Conservation (phyloP, 2,113 vertebrate genomes). For the Entomyzon cyanotis region DNA sequence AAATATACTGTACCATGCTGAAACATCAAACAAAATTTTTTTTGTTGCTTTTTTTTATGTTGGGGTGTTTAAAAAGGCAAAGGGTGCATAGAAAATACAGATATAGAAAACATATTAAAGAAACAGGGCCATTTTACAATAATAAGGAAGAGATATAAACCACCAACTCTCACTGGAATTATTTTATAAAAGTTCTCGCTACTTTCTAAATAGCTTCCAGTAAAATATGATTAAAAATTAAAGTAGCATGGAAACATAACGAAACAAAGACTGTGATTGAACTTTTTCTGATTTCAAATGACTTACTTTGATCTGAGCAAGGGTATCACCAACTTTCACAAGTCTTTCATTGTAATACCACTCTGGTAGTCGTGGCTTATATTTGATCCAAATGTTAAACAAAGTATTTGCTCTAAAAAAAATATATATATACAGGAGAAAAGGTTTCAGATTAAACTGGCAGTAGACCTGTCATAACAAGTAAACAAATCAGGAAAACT, state of each 20-base stretch:
- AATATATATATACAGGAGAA: background rate
- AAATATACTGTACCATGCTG: background rate
- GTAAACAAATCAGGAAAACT: constrained; percentile 17
- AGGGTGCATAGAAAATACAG: background rate
- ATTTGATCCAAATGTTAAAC: constrained; percentile 89
- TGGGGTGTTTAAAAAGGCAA: background rate
- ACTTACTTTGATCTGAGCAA: constrained; percentile 85
- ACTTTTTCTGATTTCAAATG: background rate
- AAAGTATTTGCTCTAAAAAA: constrained; percentile 81
- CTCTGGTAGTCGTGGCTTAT: constrained; percentile 82
- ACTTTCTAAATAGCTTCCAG: background rate
- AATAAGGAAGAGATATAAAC: background rate
- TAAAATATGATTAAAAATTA: constrained; percentile 27
- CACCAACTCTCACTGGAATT: background rate
- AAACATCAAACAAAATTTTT: background rate
- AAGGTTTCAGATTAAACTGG: constrained; percentile 29
- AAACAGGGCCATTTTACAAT: background rate
- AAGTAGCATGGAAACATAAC: background rate
- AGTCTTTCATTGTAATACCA: constrained; percentile 85
- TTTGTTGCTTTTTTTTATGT: too few species aligned
- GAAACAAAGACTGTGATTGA: background rate
- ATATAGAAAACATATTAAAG: background rate
- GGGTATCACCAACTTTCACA: constrained; percentile 86
- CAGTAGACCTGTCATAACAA: constrained; percentile 16
- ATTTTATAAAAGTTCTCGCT: background rate